Evolutionary conservation across 1,140 invertebrate genomes (phyloP).

Genomic region (Achroia grisella): DNA sequence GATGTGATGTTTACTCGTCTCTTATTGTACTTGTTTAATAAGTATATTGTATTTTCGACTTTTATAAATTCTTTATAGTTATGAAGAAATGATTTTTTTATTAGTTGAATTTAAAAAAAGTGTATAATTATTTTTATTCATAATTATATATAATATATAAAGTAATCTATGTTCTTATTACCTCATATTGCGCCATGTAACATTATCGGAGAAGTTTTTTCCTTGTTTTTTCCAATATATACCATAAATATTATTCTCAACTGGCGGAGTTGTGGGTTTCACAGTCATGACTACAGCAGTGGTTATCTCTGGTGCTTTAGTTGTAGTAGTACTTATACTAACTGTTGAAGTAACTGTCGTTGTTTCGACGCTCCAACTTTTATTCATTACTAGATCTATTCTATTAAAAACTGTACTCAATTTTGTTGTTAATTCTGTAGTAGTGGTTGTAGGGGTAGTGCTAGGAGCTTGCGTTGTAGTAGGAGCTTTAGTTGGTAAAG

Average conservation of each 20-base stretch:
- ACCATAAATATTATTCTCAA: conserved; percentile 68
- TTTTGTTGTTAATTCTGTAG: conserved; percentile 56
- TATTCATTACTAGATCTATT: conserved; percentile 66
- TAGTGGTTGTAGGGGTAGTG: conserved; percentile 40
- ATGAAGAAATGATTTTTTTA: too few species aligned
- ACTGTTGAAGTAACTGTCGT: conserved; percentile 59
- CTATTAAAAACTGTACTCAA: conserved; percentile 63
- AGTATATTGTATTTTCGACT: too few species aligned
- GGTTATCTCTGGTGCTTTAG: conserved; percentile 40
- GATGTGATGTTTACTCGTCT: too few species aligned
- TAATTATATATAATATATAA: too few species aligned
- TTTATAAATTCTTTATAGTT: too few species aligned
- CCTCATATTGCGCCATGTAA: conserved; percentile 67
- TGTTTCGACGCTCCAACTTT: conserved; percentile 66
- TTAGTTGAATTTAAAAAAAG: too few species aligned
- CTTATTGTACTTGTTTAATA: too few species aligned
- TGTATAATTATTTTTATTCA: too few species aligned
- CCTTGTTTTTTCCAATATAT: conserved; percentile 69
- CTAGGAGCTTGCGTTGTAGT: conserved; percentile 30
- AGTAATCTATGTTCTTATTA: conserved; percentile 16
- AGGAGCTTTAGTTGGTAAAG: conserved; percentile 39
- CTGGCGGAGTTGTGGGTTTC: conserved; percentile 54
- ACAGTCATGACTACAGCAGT: conserved; percentile 52
- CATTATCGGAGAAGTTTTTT: conserved; percentile 52
- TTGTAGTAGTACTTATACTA: conserved; percentile 56